These are phyloP conservation scores for Lepus americanus DNA, from an alignment of 2,113 vertebrate species.

Conservation along the genomic window DNA sequence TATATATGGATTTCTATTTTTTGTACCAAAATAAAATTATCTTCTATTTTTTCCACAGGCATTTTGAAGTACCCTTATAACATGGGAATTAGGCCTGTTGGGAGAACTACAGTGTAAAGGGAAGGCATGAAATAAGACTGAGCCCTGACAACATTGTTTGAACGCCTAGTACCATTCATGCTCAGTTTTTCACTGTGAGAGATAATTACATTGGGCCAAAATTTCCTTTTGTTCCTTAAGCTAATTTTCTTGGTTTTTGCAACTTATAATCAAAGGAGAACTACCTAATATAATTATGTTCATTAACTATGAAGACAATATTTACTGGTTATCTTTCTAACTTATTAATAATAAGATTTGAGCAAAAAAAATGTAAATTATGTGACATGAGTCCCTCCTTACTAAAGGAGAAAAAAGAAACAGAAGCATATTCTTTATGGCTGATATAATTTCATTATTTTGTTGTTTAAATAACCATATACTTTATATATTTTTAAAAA, in stretches of 20 bases:
- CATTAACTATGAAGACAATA: neutral
- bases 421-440: slow-evolving; percentile 30
- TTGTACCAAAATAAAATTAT: too few species aligned
- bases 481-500: slow-evolving; percentile 75
- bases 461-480: slow-evolving; percentile 68
- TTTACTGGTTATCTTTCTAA: neutral
- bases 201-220: neutral
- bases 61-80: too few species aligned
- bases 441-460: slow-evolving; percentile 60
- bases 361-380: neutral
- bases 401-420: slow-evolving; percentile 44
- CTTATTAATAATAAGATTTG: neutral
- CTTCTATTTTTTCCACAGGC: too few species aligned
- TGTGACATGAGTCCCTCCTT: neutral
- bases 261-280: neutral
- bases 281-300: neutral
- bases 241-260: neutral
- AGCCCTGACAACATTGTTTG: too few species aligned
- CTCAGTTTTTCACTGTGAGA: neutral
- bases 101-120: neutral
- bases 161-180: neutral
- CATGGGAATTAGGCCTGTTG: neutral
- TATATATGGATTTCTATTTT: too few species aligned
- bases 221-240: neutral
- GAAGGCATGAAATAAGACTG: neutral